Evolutionary conservation across 2,113 vertebrate genomes (phyloP), one percentile per base, ranked within the genome.

Genomic region (Clarias magur): DNA sequence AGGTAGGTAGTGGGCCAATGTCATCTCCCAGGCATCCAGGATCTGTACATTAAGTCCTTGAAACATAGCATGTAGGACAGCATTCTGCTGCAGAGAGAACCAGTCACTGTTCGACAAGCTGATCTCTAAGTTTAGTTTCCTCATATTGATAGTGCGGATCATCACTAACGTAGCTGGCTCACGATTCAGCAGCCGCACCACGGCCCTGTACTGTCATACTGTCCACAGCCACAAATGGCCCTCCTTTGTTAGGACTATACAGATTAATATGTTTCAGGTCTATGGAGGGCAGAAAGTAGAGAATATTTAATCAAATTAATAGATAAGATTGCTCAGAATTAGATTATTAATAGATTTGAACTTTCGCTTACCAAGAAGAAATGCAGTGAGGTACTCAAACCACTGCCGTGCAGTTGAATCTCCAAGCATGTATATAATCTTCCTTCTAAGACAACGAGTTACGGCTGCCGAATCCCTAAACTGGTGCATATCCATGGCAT

Each of bases 1-100:
- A 3, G 98, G 97, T 38, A 96, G 93, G 88, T 95, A 94, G 90
- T 99, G 98, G 2, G 98, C 98, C 79, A 95, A 83, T 0, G 95
- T 97, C 98, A 99, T 99, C 88, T 99, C 96, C 98, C 98, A 99
- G 70, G 98, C 98, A 73, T 99, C 98, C 83, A 99, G 95, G 88
- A 99, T 93, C 85, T 96, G 93, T 12, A 99, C 96, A 9, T 95
- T 94, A 86, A 99, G 91, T 25, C 96, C 96, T 88, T 94, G 95
- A 94, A 99, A 99, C 97, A 99, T 99, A 91, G 95, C 94, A 88
- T 96, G 95, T 84, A 99, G 96, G 87, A 98, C 91, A 59, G 90
- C 80, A 86, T 99, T 96, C 17, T 96, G 96, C 91, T 99, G 98
- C 90, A 95, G 93, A 12, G 96, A 97, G 91, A 95, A 99, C 98